Conservation (phyloP, 2,113 vertebrate genomes). For the Stomatorhinus ivindoensis region DNA sequence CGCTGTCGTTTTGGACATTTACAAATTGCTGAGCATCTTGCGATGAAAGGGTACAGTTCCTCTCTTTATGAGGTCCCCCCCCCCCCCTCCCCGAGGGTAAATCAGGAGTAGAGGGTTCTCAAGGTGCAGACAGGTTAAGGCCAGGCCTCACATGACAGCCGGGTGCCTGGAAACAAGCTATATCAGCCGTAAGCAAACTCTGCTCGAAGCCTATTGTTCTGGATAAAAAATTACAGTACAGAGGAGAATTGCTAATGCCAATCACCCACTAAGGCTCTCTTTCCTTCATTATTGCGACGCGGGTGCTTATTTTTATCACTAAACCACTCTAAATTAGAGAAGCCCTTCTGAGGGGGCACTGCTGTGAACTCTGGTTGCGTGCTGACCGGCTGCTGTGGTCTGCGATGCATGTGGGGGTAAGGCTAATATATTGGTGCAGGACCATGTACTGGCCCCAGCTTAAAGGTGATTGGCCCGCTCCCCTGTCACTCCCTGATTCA, state of each 20-base stretch:
- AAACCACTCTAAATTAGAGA: not conserved
- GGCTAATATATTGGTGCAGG: not conserved
- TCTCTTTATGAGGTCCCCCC: not conserved
- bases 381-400: no score
- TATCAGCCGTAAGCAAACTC: not conserved
- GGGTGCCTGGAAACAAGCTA: not conserved
- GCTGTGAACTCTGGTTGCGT: not conserved
- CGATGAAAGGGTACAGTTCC: not conserved
- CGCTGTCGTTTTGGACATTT: not conserved
- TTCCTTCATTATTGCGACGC: not conserved
- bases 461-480: not conserved
- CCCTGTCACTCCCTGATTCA: not conserved
- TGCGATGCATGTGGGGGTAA: not conserved
- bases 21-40: not conserved
- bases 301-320: not conserved
- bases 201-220: not conserved
- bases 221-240: not conserved
- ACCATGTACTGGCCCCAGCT: not conserved
- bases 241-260: not conserved
- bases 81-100: not conserved
- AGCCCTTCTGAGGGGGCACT: not conserved
- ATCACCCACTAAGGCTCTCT: not conserved
- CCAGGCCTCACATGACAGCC: not conserved
- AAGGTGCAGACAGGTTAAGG: not conserved
- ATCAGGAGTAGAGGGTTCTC: not conserved